phyloP scores from a whole-genome alignment of 2,113 vertebrate genomes.

The Leucosticte australis region DNA sequence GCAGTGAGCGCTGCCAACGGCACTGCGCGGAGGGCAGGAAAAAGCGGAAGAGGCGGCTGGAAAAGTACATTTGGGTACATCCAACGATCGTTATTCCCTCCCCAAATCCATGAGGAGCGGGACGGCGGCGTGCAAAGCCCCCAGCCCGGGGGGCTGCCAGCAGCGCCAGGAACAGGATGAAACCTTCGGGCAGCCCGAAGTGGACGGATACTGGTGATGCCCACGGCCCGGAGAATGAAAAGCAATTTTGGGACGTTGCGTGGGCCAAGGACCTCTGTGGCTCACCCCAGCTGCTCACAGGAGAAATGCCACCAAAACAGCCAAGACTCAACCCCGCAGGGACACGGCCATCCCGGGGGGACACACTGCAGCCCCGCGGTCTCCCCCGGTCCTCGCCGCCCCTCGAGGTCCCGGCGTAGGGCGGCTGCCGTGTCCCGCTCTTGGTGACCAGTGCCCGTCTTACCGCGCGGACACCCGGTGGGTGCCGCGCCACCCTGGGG shows the following conservation, averaged over 20 bases:
- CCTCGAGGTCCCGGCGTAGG: not conserved
- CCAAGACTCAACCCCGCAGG: not conserved
- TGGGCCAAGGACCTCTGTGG: not conserved
- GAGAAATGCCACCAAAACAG: not conserved
- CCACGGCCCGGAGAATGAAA: fast-evolving
- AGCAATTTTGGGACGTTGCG: fast-evolving
- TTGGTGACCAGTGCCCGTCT: fast-evolving
- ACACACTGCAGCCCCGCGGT: not conserved
- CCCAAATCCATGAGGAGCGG: not conserved
- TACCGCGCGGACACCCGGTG: not conserved
- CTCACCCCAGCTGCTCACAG: not conserved
- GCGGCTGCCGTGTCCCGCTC: fast-evolving
- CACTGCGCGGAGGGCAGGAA: fast-evolving
- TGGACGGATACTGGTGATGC: fast-evolving
- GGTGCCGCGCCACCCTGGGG: not conserved
- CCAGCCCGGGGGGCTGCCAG: not conserved
- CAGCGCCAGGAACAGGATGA: not conserved
- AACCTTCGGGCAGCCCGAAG: fast-evolving
- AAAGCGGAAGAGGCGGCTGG: fast-evolving
- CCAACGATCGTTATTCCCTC: not conserved
- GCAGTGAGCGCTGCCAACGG: not conserved
- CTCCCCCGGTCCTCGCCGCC: fast-evolving
- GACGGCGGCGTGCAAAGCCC: fast-evolving
- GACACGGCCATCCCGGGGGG: not conserved
- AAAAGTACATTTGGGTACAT: not conserved